phyloP scores from a whole-genome alignment of 2,113 vertebrate genomes.

The Tachycineta bicolor region DNA sequence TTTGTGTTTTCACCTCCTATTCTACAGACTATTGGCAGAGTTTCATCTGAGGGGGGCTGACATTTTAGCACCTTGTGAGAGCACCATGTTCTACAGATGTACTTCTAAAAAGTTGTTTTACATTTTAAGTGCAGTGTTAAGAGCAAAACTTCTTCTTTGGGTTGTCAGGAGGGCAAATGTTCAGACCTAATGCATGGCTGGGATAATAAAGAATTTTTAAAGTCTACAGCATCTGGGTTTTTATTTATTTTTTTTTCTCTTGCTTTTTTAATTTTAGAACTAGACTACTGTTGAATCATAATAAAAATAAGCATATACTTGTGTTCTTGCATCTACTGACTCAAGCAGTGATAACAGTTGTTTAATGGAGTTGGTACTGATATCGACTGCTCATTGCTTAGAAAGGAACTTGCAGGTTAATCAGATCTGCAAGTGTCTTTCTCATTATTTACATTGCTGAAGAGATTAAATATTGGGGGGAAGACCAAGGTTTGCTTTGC shows the following conservation, averaged over 20 bases:
- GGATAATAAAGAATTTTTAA: not conserved
- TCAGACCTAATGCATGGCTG: not conserved
- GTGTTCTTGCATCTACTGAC: not conserved
- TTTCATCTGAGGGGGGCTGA: not conserved
- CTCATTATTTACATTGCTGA: constrained; percentile 59
- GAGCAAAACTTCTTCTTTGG: not conserved
- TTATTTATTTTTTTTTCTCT: not conserved
- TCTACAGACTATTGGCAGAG: not conserved
- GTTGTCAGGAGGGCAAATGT: not conserved
- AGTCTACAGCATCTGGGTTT: not conserved
- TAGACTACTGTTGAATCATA: not conserved
- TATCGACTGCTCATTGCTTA: constrained; percentile 43
- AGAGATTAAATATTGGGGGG: constrained; percentile 58
- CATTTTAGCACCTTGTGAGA: constrained; percentile 10
- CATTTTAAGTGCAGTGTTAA: not conserved
- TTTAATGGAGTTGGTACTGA: constrained; percentile 32
- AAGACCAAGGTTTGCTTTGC: constrained; percentile 19
- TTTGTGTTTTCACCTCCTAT: not conserved
- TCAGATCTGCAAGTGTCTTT: constrained; percentile 43
- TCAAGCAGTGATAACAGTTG: not conserved
- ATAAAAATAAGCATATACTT: not conserved
- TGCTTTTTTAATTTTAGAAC: not conserved
- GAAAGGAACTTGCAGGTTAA: constrained; percentile 63
- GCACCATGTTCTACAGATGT: not conserved
- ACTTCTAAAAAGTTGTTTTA: constrained; percentile 1